These are phyloP conservation scores for Perca flavescens DNA, from an alignment of 2,113 vertebrate species.

Conservation along the genomic window DNA sequence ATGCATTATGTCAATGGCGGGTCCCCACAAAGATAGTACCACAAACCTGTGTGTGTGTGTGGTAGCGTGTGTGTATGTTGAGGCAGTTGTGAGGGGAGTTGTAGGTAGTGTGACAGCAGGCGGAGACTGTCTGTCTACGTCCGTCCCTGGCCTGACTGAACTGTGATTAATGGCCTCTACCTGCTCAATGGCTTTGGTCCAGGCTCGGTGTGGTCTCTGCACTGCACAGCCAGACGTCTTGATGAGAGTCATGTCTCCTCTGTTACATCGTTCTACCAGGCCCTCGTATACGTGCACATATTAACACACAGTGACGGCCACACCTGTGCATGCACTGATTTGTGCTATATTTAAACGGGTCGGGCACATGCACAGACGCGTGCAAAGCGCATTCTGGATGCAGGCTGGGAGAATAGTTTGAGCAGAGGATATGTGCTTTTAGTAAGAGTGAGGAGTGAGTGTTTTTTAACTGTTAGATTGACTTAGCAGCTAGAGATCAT, in stretches of 20 bases:
- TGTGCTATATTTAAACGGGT: slow-evolving; percentile 39
- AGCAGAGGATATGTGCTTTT: slow-evolving; percentile 40
- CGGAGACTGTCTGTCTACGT: slow-evolving; percentile 45
- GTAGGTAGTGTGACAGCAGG: slow-evolving; percentile 27
- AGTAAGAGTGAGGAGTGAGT: slow-evolving; percentile 40
- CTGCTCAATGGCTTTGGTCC: slow-evolving; percentile 58
- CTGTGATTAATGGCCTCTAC: slow-evolving; percentile 67
- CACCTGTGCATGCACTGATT: slow-evolving; percentile 24
- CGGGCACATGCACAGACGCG: slow-evolving; percentile 1
- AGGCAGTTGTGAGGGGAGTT: slow-evolving; percentile 20
- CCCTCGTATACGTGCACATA: background rate
- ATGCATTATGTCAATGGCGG: too few relatives aligned
- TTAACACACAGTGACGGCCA: slow-evolving; percentile 16
- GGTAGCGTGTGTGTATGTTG: background rate
- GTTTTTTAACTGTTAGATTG: slow-evolving; percentile 64
- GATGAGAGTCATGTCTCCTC: slow-evolving; percentile 35
- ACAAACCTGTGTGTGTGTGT: background rate
- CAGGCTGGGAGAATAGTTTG: slow-evolving; percentile 19
- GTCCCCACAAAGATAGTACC: too few relatives aligned
- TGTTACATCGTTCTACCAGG: slow-evolving; percentile 21
- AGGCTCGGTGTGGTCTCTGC: slow-evolving; percentile 61
- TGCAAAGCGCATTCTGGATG: slow-evolving; percentile 48
- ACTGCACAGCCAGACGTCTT: slow-evolving; percentile 41
- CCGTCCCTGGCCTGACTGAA: slow-evolving; percentile 42
- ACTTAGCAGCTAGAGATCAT: slow-evolving; percentile 49